Conservation (phyloP, 2,797 vertebrate genomes). For the Anisognathus igniventris region DNA sequence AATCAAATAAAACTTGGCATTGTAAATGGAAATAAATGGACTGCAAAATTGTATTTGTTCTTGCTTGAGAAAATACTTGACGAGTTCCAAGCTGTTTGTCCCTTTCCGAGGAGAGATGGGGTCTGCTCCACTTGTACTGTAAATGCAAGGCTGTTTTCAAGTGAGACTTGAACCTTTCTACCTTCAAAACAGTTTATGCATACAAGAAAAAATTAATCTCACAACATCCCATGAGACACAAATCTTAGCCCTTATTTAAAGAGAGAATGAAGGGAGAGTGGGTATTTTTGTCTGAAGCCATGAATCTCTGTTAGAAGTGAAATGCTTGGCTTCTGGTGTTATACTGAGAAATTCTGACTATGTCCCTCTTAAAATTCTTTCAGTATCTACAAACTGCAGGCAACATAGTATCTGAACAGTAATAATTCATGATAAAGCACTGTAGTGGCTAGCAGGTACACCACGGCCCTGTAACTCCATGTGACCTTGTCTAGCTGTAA, state of each 20-base stretch:
- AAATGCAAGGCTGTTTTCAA: neutral
- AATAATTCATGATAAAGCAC: neutral
- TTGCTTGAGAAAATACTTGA: conserved; percentile 1
- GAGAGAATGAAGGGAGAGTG: neutral
- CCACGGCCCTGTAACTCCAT: neutral
- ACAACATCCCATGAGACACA: neutral
- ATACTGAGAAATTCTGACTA: neutral
- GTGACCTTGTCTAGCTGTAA: neutral
- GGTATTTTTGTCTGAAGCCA: neutral
- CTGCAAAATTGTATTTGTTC: conserved; percentile 55
- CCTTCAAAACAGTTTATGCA: neutral
- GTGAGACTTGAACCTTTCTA: neutral
- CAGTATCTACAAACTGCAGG: neutral
- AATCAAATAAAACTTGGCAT: conserved; percentile 38
- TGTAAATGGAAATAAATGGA: conserved; percentile 47
- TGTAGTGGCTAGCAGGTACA: neutral
- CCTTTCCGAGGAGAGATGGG: fast-evolving
- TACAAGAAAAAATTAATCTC: neutral
- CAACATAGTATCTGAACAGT: neutral
- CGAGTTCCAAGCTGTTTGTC: neutral
- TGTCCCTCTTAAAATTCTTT: conserved; percentile 1
- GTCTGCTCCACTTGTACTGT: neutral
- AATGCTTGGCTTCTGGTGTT: neutral
- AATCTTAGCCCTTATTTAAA: neutral
- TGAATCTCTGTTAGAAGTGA: neutral